A percentile compares a stretch with the other conserved stretches of the same genome.
Conservation (phyloP, 2,888 invertebrate species). For the Troides aeacus region DNA sequence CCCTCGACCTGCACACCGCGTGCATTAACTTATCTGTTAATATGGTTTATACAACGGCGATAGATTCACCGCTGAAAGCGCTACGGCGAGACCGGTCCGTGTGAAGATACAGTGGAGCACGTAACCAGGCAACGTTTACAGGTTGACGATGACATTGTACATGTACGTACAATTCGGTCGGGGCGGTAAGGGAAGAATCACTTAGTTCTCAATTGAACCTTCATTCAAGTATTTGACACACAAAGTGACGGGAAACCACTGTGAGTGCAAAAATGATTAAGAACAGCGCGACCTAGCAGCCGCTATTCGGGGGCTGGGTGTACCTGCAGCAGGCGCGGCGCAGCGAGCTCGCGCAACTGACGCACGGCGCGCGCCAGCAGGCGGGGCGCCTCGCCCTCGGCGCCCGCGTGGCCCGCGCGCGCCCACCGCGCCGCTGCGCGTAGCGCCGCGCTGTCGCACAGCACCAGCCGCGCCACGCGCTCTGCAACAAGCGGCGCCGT, state of each 20-base stretch:
- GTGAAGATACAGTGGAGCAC: too few species aligned
- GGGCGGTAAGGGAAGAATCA: too few species aligned
- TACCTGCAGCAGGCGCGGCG: constrained; percentile 30
- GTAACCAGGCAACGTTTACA: too few species aligned
- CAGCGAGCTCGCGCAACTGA: constrained; percentile 55
- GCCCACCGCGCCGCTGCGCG: constrained; percentile 87
- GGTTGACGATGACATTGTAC: too few species aligned
- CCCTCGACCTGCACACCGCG: constrained; percentile 77
- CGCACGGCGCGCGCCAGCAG: constrained; percentile 89
- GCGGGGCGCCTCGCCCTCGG: constrained; percentile 89
- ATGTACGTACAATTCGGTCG: too few species aligned
- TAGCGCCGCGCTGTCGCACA: constrained; percentile 77
- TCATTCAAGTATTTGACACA: too few species aligned
- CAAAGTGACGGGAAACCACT: too few species aligned
- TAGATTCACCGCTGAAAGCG: too few species aligned
- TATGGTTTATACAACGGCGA: too few species aligned
- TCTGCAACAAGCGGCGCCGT: constrained; percentile 69
- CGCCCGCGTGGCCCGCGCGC: constrained; percentile 88
- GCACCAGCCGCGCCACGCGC: constrained; percentile 84
- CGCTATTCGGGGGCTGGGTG: neutral
- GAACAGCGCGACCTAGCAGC: neutral
- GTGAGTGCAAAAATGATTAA: too few species aligned
- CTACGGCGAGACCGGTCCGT: too few species aligned
- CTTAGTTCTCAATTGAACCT: too few species aligned
- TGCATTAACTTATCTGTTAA: neutral